Percentiles rank a stretch among this genome's conserved stretches.
Conservation (phyloP, 1,140 invertebrate genomes). For the Gryllus bimaculatus region DNA sequence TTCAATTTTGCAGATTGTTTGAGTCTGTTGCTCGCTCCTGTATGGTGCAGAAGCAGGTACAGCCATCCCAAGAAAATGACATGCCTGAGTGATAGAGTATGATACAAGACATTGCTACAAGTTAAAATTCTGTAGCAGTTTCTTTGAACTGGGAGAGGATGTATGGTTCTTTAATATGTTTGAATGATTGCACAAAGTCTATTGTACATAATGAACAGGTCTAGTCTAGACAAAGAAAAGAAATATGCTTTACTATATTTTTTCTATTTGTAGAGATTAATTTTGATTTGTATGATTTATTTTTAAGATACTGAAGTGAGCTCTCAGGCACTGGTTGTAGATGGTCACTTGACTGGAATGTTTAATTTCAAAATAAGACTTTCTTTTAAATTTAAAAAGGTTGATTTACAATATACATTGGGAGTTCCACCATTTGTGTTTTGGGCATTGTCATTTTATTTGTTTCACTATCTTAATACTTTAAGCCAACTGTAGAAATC, state of each 20-base stretch:
- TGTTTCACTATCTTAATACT: no score
- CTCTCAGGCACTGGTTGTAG: background rate
- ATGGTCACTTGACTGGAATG: background rate
- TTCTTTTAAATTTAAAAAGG: background rate
- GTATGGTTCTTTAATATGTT: background rate
- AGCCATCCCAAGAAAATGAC: constrained; percentile 45
- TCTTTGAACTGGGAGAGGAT: background rate
- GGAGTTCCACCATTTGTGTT: background rate
- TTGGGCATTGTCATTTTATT: background rate
- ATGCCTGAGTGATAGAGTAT: constrained; percentile 26
- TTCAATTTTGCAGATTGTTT: constrained; percentile 57
- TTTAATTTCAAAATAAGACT: background rate
- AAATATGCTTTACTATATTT: background rate
- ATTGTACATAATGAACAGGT: background rate
- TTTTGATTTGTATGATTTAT: background rate
- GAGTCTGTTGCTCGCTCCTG: constrained; percentile 90
- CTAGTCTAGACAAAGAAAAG: background rate
- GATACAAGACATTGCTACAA: background rate
- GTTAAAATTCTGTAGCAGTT: background rate
- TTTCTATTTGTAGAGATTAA: background rate
- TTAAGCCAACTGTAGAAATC: no score
- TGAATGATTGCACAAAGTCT: background rate
- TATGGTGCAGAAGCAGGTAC: constrained; percentile 70
- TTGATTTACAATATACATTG: background rate
- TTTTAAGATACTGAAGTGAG: constrained; percentile 1